phyloP scores from a whole-genome alignment of 2,113 vertebrate species.

The Microtus richardsoni region DNA sequence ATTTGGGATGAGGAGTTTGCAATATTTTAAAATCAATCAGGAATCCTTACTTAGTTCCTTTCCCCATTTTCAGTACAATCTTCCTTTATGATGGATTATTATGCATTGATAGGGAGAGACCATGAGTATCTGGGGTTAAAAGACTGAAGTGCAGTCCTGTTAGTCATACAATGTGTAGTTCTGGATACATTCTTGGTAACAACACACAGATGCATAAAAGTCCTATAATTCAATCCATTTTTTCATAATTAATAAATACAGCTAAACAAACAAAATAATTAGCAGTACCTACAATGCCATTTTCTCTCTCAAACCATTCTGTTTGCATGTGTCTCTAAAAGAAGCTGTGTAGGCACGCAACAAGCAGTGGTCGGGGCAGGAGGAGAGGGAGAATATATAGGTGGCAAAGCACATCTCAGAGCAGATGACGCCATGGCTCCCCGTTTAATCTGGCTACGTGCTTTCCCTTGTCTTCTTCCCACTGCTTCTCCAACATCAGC shows the following conservation, averaged over 20 bases:
- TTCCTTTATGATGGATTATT: conserved; percentile 73
- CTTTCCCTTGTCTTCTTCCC: background rate
- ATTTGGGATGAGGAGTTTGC: conserved; percentile 32
- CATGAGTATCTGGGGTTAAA: conserved; percentile 21
- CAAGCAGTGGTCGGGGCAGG: background rate
- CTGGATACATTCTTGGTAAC: background rate
- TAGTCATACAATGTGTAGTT: background rate
- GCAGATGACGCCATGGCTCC: conserved; percentile 45
- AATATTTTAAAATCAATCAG: conserved; percentile 55
- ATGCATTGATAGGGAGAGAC: conserved; percentile 61
- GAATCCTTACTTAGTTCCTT: background rate
- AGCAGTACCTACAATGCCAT: conserved; percentile 70
- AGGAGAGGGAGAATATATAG: background rate
- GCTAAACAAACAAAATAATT: conserved; percentile 4
- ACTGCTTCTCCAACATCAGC: conserved; percentile 14
- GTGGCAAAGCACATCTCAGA: conserved; percentile 53
- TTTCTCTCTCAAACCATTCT: conserved; percentile 61
- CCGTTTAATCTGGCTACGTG: background rate
- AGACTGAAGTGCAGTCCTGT: background rate
- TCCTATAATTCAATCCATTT: background rate
- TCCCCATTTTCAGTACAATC: background rate
- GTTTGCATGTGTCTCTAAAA: conserved; percentile 73
- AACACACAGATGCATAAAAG: background rate
- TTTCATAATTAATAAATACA: background rate
- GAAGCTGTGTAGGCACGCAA: background rate